Percentiles rank a stretch among this genome's conserved stretches.
These are phyloP conservation scores for Oscheius onirici DNA, from an alignment of 2,888 invertebrate species.

Conservation along the genomic window DNA sequence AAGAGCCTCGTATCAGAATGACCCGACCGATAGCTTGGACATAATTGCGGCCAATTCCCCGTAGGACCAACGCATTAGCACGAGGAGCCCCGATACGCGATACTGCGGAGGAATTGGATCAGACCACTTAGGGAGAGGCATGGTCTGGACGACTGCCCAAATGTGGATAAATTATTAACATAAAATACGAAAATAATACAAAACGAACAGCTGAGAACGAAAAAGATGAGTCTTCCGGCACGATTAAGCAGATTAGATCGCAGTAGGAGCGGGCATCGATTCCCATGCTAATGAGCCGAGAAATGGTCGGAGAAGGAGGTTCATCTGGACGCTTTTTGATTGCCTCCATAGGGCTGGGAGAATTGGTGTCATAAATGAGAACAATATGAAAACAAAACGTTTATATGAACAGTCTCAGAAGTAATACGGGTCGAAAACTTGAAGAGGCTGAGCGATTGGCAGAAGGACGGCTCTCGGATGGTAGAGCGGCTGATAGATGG, in stretches of 20 bases:
- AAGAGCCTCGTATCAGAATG: too few species aligned
- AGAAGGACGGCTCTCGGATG: too few species aligned
- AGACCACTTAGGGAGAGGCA: background rate
- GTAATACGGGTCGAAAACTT: too few species aligned
- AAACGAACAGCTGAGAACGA: background rate
- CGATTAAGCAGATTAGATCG: conserved; percentile 17
- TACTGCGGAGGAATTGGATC: conserved; percentile 5
- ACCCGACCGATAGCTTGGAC: background rate
- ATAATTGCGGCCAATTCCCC: conserved; percentile 14
- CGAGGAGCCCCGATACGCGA: conserved; percentile 1
- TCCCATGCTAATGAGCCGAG: conserved; percentile 14
- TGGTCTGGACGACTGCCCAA: background rate
- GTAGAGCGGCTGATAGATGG: too few species aligned
- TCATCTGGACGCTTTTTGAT: background rate
- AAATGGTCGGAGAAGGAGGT: background rate
- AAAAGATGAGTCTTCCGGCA: background rate
- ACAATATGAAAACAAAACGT: too few species aligned
- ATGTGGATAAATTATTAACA: background rate
- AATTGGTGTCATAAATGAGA: too few species aligned
- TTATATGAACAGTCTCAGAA: too few species aligned
- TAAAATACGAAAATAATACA: background rate
- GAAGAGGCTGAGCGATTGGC: too few species aligned
- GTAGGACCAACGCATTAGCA: conserved; percentile 16
- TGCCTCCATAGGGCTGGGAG: background rate
- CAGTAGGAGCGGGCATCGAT: conserved; percentile 13